These are phyloP conservation scores for Mesocricetus auratus DNA, from an alignment of 2,113 vertebrate species.

Conservation along the genomic window DNA sequence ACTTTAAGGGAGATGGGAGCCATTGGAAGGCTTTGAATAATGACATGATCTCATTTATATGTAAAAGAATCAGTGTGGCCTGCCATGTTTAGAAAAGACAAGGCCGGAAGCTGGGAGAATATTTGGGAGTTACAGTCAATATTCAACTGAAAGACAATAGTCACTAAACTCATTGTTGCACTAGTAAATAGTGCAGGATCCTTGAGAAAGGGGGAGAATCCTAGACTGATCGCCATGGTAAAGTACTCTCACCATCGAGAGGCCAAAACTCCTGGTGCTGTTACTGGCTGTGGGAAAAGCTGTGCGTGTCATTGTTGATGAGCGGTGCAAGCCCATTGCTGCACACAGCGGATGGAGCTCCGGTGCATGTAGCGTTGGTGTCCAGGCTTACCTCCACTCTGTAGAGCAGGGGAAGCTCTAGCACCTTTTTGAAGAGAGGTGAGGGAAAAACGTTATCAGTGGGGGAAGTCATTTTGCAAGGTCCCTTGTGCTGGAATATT, in stretches of 20 bases:
- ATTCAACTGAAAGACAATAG: not conserved
- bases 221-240: not conserved
- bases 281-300: not conserved
- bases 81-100: slow-evolving; percentile 28
- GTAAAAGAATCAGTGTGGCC: not conserved
- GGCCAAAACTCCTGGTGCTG: not conserved
- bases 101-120: not conserved
- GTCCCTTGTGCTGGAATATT: not conserved
- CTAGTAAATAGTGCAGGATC: not conserved
- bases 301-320: not conserved
- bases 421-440: slow-evolving; percentile 17
- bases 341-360: not conserved
- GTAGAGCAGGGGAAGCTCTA: not conserved
- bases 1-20: slow-evolving; percentile 34
- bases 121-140: not conserved
- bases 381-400: slow-evolving; percentile 8
- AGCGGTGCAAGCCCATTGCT: not conserved
- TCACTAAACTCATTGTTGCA: not conserved
- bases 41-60: not conserved
- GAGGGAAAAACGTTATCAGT: not conserved
- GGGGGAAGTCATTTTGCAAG: slow-evolving; percentile 27
- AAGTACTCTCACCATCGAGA: not conserved
- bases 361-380: not conserved
- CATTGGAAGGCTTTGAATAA: slow-evolving; percentile 39
- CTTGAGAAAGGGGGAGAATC: not conserved